phyloP scores from a whole-genome alignment of 2,888 invertebrate species.

The Acleris sparsana region DNA sequence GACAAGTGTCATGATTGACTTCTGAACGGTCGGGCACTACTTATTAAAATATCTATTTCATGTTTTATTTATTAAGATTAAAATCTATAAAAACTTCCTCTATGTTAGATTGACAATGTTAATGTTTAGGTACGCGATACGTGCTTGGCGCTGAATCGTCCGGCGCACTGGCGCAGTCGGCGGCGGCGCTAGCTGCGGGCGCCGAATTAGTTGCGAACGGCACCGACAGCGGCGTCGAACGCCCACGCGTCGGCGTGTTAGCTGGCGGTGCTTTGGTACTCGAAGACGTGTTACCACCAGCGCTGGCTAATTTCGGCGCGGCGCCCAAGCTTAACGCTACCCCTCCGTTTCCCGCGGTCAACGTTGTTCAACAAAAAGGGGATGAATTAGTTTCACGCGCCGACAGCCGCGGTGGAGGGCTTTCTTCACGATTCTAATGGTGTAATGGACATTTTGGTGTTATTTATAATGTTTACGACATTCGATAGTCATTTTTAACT shows the following conservation, averaged over 20 bases:
- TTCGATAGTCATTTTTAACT: too few relatives aligned
- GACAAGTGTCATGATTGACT: too few relatives aligned
- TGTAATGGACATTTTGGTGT: not conserved
- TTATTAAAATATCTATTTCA: too few relatives aligned
- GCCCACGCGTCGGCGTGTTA: constrained; percentile 48
- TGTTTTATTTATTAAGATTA: too few relatives aligned
- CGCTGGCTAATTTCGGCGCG: constrained; percentile 10
- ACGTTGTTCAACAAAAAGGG: constrained; percentile 86
- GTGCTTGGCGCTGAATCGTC: constrained; percentile 66
- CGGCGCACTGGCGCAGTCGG: constrained; percentile 56
- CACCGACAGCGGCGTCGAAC: constrained; percentile 44
- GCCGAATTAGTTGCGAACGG: constrained; percentile 39
- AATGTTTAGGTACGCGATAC: constrained; percentile 62
- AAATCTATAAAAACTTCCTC: not conserved
- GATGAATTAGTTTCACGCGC: constrained; percentile 87
- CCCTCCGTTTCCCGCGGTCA: constrained; percentile 65
- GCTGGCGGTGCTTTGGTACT: constrained; percentile 41
- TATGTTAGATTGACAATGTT: not conserved
- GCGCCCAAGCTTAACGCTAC: constrained; percentile 37
- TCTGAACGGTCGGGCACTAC: too few relatives aligned
- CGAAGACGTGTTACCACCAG: constrained; percentile 44
- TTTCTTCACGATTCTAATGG: constrained; percentile 86
- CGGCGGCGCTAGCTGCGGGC: constrained; percentile 48
- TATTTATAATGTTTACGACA: too few relatives aligned
- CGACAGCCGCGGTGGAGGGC: constrained; percentile 88